Base-by-base conservation (phyloP, 2,888 invertebrate genomes). In the Eristalis arbustorum region DNA sequence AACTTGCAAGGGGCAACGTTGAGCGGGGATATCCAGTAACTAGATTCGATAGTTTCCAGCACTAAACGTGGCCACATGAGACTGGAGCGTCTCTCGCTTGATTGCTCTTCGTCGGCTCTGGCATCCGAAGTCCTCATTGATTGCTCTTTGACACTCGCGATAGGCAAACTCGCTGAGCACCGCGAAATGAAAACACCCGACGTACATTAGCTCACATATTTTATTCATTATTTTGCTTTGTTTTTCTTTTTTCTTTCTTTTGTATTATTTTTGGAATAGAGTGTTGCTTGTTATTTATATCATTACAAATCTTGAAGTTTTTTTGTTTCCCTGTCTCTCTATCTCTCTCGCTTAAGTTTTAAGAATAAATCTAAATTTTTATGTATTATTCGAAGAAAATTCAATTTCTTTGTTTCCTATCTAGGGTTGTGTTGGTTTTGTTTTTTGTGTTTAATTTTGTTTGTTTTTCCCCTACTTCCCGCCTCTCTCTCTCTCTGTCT, bases 271-370 rank as follows among this genome's bases (percentile, higher is more conserved):
- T 25, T 66, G 42, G 42, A 66, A 66, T 67, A 59, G 59, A 34
- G 69, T 49, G 59, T 34, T 37, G 14, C 13, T 59, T 59, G 66
- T 56, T 25, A 49, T 56, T 59, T 25, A 37, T n/a, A 69, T 57
- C 37, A 57, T 56, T 34, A 68, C n/a, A 67, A 42, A 67, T 42
- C 28, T 22, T 68, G 67, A 69, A 69, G 34, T 69, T 68, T 68
- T 31, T 23, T 69, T 64, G 63, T 69, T 59, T 59, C 62, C 72
- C 40, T 62, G 72, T 72, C 72, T 72, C 59, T 37, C 62, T 62
- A 62, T 73, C 72, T 73, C 72, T 63, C 49, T 73, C 62, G 34
- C 49, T 72, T 72, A 72, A 42, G 22, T 37, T 59, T 66, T 28
- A 14, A 66, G 49, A 59, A 18, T 28, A 66, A 23, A 62, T 73